A percentile compares a stretch with the other conserved stretches of the same genome.
Evolutionary conservation across 2,888 invertebrate species (phyloP).

Genomic region (Arge pagana): DNA sequence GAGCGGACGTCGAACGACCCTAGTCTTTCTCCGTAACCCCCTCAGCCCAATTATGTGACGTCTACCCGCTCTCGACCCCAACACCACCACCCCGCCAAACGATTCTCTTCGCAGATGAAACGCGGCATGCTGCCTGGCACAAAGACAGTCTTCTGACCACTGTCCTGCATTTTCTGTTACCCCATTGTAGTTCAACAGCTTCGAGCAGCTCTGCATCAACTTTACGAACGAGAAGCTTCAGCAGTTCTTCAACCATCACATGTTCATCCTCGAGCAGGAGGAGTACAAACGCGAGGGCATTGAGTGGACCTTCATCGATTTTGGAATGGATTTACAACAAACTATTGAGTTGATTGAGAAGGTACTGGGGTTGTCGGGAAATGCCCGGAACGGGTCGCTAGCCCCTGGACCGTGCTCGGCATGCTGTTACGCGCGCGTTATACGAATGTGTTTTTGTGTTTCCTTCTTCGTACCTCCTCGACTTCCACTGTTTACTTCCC

Average conservation of each 20-base stretch:
- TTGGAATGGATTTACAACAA: constrained; percentile 80
- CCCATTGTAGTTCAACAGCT: constrained; percentile 69
- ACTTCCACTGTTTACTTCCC: neutral
- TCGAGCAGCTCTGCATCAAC: constrained; percentile 80
- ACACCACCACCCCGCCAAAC: too few species aligned
- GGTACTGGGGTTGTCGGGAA: constrained; percentile 58
- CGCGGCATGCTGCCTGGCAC: constrained; percentile 27
- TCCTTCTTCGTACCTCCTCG: neutral
- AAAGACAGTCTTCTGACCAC: constrained; percentile 50
- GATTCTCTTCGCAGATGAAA: neutral
- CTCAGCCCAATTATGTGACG: too few species aligned
- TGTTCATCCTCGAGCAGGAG: constrained; percentile 80
- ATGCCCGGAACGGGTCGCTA: constrained; percentile 20
- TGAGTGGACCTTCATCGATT: constrained; percentile 79
- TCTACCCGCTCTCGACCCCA: too few species aligned
- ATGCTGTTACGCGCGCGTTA: constrained; percentile 16
- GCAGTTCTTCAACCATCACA: constrained; percentile 81
- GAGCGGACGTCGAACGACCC: too few species aligned
- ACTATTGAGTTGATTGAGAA: constrained; percentile 82
- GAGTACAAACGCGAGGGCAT: constrained; percentile 77
- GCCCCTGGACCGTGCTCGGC: constrained; percentile 21
- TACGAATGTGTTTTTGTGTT: constrained; percentile 1
- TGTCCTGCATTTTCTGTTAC: constrained; percentile 43
- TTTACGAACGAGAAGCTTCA: constrained; percentile 80
- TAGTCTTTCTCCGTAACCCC: too few species aligned